Conservation (phyloP, 2,888 invertebrate genomes). For the Oegoconia quadripuncta region DNA sequence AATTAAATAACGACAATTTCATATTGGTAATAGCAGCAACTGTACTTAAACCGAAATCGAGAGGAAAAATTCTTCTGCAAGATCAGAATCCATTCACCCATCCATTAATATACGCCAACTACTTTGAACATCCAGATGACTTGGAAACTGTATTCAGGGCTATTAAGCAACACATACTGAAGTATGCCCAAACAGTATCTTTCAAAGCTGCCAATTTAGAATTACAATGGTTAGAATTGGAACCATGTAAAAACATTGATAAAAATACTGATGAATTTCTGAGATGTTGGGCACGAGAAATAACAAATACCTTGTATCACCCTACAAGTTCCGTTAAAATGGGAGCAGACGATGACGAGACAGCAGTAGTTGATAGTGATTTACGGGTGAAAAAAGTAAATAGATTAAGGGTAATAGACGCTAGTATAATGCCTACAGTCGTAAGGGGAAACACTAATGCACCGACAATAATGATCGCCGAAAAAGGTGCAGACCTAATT, state of each 20-base stretch:
- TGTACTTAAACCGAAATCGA: constrained; percentile 83
- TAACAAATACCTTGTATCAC: constrained; percentile 81
- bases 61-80: constrained; percentile 82
- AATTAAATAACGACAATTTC: constrained; percentile 40
- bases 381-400: constrained; percentile 47
- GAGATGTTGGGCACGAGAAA: constrained; percentile 42
- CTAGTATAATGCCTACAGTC: constrained; percentile 57
- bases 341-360: constrained; percentile 69
- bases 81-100: constrained; percentile 82
- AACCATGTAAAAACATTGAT: constrained; percentile 41
- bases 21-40: constrained; percentile 73
- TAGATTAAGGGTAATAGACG: constrained; percentile 56
- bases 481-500: constrained; percentile 63
- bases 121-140: constrained; percentile 78
- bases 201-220: constrained; percentile 43
- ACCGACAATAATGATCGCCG: constrained; percentile 66
- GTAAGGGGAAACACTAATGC: constrained; percentile 64
- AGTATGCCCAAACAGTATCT: constrained; percentile 38
- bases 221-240: constrained; percentile 45
- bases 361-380: constrained; percentile 57
- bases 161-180: constrained; percentile 36
- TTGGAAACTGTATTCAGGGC: constrained; percentile 43
- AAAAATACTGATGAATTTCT: constrained; percentile 39
- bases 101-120: constrained; percentile 82
- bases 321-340: constrained; percentile 83